Percentiles rank a stretch among this genome's conserved stretches.
These are phyloP conservation scores for Ganaspis sp. DNA, from an alignment of 1,140 invertebrate species.

Conservation along the genomic window DNA sequence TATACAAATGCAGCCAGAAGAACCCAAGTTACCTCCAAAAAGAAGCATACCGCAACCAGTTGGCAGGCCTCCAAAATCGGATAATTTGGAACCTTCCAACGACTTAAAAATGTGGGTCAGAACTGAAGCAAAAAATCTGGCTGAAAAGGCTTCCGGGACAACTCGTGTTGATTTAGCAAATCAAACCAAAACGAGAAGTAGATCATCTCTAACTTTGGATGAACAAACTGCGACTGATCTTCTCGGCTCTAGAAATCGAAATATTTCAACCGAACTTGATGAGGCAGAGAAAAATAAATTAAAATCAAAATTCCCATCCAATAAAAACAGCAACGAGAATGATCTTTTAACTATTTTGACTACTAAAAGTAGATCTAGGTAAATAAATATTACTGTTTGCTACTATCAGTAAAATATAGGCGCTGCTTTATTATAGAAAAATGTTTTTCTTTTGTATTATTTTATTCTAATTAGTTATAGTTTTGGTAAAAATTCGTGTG, in stretches of 20 bases:
- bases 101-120: constrained; percentile 66
- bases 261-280: not conserved
- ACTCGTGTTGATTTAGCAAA: not conserved
- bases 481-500: no score
- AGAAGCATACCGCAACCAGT: constrained; percentile 39
- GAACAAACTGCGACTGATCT: constrained; percentile 24
- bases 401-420: no score
- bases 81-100: constrained; percentile 61
- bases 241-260: constrained; percentile 14
- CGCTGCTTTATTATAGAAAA: no score
- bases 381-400: no score
- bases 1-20: constrained; percentile 37
- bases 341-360: constrained; percentile 66
- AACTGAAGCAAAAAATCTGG: constrained; percentile 58
- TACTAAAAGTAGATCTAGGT: constrained; percentile 64
- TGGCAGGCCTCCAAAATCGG: constrained; percentile 48
- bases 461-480: no score
- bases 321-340: constrained; percentile 52
- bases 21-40: constrained; percentile 52
- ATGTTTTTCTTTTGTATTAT: no score
- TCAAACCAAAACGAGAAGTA: constrained; percentile 36
- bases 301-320: constrained; percentile 32
- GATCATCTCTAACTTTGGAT: constrained; percentile 43
- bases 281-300: constrained; percentile 24
- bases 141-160: constrained; percentile 9